Evolutionary conservation across 2,113 vertebrate species (phyloP), one percentile per base, ranked within the genome.

Genomic region (Malurus cyaneus): DNA sequence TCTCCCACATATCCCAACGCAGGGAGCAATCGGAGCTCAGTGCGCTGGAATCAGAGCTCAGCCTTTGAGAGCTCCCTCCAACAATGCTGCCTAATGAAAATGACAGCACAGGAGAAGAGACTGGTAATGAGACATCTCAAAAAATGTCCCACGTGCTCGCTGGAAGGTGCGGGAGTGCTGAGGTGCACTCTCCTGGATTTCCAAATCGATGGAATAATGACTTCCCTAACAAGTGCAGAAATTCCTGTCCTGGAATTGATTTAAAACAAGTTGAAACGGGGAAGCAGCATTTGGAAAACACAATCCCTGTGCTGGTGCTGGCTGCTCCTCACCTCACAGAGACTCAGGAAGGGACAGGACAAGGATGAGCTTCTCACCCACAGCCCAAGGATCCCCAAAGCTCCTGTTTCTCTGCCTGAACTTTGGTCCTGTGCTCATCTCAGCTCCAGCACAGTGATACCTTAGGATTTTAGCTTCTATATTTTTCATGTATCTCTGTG

Each of bases 61-160:
- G 86, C 39, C 7, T 21, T 21, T 3, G 31, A 76, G 73, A 85
- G 89, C 73, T 91, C n/a, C 5, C 64, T 89, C 86, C 84, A 82
- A 96, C 93, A 96, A 94, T 93, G 87, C 87, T 18, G 59, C 36
- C 91, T 94, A 81, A 93, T 94, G 94, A 96, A 91, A 91, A 94
- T 93, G 57, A 94, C 4, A 19, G 62, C 5, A 1, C 50, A 84
- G 62, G 64, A 93, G 84, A 94, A 97, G 87, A 85, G 89, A 71
- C 9, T 1, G 0, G 36, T 94, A 85, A 96, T 84, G 94, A 96
- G 89, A 61, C 39, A 12, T 8, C 69, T 71, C 28, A 39, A 44
- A 84, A 83, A 46, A 41, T 50, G 36, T 11, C 86, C 26, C 73
- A 59, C 1, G 31, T 32, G 89, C 52, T 39, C 12, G 7, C 69